These are phyloP conservation scores for Pelochelys cantorii DNA, from an alignment of 2,797 vertebrate genomes.

Conservation along the genomic window DNA sequence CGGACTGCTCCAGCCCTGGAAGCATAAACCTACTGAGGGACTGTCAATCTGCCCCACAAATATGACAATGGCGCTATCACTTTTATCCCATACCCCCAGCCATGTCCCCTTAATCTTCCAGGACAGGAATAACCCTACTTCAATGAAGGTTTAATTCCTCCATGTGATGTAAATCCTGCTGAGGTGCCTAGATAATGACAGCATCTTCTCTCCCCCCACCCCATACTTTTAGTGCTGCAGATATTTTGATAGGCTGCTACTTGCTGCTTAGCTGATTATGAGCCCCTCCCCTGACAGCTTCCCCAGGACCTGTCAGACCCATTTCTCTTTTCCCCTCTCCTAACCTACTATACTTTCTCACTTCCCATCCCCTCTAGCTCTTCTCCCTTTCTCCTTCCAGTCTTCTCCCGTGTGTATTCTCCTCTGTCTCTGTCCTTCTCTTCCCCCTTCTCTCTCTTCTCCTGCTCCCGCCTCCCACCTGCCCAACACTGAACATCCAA, in stretches of 20 bases:
- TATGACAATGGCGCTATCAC: not conserved
- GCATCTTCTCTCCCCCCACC: not conserved
- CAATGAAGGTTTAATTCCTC: not conserved
- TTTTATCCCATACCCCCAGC: not conserved
- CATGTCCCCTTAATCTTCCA: not conserved
- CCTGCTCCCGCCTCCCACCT: not conserved
- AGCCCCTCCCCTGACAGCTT: not conserved
- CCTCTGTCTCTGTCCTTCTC: not conserved
- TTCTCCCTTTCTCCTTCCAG: not conserved
- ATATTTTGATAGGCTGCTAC: not conserved
- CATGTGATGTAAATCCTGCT: not conserved
- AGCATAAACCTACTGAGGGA: too few species aligned
- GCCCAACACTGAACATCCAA: not conserved
- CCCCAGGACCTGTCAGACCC: not conserved
- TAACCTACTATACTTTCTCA: not conserved
- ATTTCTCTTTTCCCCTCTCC: not conserved
- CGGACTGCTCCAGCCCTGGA: not conserved
- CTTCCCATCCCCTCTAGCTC: not conserved
- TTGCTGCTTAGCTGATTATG: not conserved
- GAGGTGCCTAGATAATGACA: not conserved
- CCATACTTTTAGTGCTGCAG: not conserved
- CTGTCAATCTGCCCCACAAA: not conserved
- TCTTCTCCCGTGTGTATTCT: not conserved
- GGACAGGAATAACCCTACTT: not conserved
- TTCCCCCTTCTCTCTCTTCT: not conserved